Percentiles rank a stretch among this genome's conserved stretches.
phyloP scores from a whole-genome alignment of 2,797 vertebrate species.

The Thaleichthys pacificus region DNA sequence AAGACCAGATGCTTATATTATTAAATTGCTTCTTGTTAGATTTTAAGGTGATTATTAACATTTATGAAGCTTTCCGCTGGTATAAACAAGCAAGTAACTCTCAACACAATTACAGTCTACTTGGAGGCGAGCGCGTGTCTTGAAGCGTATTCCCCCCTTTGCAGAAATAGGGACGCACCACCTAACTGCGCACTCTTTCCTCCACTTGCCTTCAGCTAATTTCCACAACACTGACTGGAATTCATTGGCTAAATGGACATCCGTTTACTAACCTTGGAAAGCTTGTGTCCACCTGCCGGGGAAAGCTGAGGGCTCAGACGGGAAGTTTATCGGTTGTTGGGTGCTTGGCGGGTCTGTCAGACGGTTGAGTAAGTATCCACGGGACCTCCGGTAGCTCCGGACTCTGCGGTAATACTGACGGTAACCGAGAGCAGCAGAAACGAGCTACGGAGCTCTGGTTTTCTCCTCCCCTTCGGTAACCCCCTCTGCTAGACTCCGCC shows the following conservation, averaged over 20 bases:
- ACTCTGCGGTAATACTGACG: constrained; percentile 43
- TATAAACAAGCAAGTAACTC: constrained; percentile 26
- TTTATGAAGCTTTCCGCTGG: neutral
- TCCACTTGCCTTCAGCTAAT: too few relatives aligned
- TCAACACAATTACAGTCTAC: constrained; percentile 14
- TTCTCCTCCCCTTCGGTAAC: constrained; percentile 44
- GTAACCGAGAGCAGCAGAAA: constrained; percentile 27
- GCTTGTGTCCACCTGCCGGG: constrained; percentile 31
- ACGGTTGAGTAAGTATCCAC: constrained; percentile 49
- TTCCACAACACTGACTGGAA: too few relatives aligned
- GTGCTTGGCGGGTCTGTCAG: constrained; percentile 8
- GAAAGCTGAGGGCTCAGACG: constrained; percentile 12
- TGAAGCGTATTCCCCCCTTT: neutral
- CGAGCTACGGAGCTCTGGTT: constrained; percentile 40
- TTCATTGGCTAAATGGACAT: too few relatives aligned
- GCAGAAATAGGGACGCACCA: too few relatives aligned
- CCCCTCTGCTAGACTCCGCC: constrained; percentile 40
- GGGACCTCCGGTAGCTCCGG: constrained; percentile 41
- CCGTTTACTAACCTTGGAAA: constrained; percentile 38
- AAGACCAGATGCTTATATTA: neutral
- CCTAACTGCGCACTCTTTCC: too few relatives aligned
- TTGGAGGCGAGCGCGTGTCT: constrained; percentile 3
- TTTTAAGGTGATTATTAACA: constrained; percentile 15
- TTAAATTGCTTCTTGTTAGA: neutral
- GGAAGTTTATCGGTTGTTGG: constrained; percentile 21